Conservation (phyloP, 23 tunicate species). For the Aplidium turbinatum region DNA sequence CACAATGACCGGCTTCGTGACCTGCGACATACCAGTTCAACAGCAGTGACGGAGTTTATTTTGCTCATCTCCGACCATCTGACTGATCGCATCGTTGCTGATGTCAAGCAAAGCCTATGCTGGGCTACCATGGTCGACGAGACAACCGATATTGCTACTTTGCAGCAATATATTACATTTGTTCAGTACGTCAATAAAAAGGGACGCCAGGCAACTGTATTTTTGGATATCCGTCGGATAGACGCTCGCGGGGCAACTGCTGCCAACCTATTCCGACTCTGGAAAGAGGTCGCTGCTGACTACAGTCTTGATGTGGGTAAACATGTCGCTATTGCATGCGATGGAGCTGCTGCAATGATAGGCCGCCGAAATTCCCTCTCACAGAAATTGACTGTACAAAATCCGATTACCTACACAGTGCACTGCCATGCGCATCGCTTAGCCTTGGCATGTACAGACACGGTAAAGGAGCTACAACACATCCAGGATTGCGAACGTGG, state of each 20-base stretch:
- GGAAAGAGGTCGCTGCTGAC: slow-evolving; percentile 19
- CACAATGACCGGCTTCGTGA: slow-evolving; percentile 19
- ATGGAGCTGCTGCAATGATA: slow-evolving; percentile 2
- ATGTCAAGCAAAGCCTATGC: slow-evolving; percentile 23
- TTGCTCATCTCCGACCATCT: slow-evolving; percentile 32
- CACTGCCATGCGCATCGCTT: slow-evolving; percentile 25
- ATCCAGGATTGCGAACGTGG: slow-evolving; percentile 28
- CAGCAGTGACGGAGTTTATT: slow-evolving; percentile 18
- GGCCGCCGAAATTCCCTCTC: slow-evolving; percentile 16
- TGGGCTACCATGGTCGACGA: slow-evolving; percentile 16
- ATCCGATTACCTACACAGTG: slow-evolving; percentile 27
- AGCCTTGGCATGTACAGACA: slow-evolving; percentile 21
- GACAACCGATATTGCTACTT: slow-evolving; percentile 18
- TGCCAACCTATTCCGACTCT: slow-evolving; percentile 22
- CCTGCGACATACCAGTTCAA: slow-evolving; percentile 25
- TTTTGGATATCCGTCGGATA: slow-evolving; percentile 15
- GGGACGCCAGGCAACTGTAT: slow-evolving; percentile 14
- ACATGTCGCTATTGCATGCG: slow-evolving; percentile 26
- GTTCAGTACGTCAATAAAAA: slow-evolving; percentile 29
- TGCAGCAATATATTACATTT: slow-evolving; percentile 22
- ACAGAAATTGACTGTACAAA: slow-evolving; percentile 23
- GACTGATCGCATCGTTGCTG: slow-evolving; percentile 25
- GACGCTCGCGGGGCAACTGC: slow-evolving; percentile 24
- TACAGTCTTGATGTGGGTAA: slow-evolving; percentile 21
- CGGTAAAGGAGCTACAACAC: slow-evolving; percentile 15